These are phyloP conservation scores for Spheniscus mendiculus DNA, from an alignment of 2,113 vertebrate species.

Conservation along the genomic window DNA sequence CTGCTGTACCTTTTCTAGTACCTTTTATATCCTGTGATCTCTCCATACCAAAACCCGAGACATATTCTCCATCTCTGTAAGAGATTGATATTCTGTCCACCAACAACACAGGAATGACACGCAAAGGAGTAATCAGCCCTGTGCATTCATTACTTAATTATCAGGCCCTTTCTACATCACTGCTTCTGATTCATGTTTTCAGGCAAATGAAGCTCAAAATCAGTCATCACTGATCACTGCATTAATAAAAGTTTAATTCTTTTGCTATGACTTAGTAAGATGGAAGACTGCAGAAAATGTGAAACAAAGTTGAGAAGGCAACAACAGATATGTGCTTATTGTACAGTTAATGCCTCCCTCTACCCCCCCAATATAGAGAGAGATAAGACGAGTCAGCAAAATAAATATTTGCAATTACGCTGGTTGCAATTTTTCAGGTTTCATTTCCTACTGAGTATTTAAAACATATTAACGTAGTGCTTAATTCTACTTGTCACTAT, in stretches of 20 bases:
- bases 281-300: background rate
- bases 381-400: background rate
- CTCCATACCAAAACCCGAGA: background rate
- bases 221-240: background rate
- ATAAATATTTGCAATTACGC: background rate
- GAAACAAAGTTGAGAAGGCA: background rate
- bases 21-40: background rate
- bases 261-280: background rate
- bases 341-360: background rate
- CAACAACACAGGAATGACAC: background rate
- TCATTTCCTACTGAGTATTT: background rate
- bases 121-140: background rate
- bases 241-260: background rate
- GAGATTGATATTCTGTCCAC: background rate
- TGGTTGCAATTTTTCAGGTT: background rate
- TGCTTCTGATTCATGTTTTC: constrained; percentile 4
- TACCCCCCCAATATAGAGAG: background rate
- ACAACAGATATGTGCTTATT: background rate
- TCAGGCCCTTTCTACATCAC: background rate
- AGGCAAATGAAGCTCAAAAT: constrained; percentile 34
- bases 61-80: background rate
- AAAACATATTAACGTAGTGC: background rate
- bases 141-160: constrained; percentile 23
- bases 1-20: background rate
- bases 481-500: background rate